Conservation (phyloP, 2,888 invertebrate genomes). For the Thereva nobilitata region DNA sequence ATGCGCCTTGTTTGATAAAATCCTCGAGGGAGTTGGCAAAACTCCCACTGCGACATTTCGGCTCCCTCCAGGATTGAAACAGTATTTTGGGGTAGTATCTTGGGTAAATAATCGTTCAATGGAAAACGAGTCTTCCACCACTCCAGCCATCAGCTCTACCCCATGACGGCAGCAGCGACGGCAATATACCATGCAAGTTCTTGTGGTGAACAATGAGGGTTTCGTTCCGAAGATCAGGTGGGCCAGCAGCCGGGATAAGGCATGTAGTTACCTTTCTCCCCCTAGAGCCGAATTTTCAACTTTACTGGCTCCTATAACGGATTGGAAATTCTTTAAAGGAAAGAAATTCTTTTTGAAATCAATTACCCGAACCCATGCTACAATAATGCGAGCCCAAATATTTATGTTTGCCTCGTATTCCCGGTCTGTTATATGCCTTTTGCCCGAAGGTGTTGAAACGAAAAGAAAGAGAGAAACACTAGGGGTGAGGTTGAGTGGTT, state of each 20-base stretch:
- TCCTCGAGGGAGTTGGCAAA: conserved; percentile 45
- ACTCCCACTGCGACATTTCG: conserved; percentile 46
- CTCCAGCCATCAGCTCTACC: not conserved
- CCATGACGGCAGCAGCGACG: too few relatives aligned
- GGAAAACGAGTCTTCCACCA: conserved; percentile 27
- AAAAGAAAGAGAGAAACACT: conserved; percentile 44
- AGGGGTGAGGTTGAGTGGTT: conserved; percentile 35
- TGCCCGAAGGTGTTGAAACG: conserved; percentile 52
- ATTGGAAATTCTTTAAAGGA: conserved; percentile 31
- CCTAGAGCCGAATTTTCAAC: not conserved
- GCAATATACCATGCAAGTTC: conserved; percentile 10
- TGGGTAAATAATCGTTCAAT: conserved; percentile 40
- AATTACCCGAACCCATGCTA: conserved; percentile 38
- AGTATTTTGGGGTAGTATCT: conserved; percentile 24
- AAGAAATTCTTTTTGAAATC: conserved; percentile 40
- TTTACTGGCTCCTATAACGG: not conserved
- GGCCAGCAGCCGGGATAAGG: conserved; percentile 8
- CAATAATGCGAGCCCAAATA: conserved; percentile 39
- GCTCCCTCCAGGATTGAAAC: conserved; percentile 14
- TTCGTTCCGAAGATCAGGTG: conserved; percentile 27
- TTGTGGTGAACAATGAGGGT: conserved; percentile 26
- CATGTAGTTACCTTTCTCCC: conserved; percentile 1
- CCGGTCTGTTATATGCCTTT: conserved; percentile 1
- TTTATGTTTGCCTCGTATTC: conserved; percentile 40
- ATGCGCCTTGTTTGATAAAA: conserved; percentile 47